Base-by-base conservation (phyloP, 2,797 vertebrate genomes). In the Sebastes itinus region DNA sequence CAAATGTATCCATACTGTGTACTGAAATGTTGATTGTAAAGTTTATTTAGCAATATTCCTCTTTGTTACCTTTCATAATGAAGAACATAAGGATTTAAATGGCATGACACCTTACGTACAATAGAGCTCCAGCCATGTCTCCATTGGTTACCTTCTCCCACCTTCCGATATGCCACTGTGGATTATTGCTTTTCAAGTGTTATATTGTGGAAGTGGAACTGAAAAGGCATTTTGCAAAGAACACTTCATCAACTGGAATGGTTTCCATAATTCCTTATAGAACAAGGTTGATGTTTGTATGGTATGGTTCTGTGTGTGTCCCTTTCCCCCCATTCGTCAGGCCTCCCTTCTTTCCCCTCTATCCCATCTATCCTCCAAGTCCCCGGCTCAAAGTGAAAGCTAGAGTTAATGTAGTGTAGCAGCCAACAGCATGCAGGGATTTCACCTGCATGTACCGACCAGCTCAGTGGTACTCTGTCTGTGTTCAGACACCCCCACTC, bases 391-490 rank as follows among this genome's bases (percentile, higher is more conserved):
- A 74, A 88, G 80, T 65, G 81, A 87, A 89, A 89, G 74, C 86
- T 85, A 7, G 79, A 85, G 84, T 85, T 92, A 92, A 92, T 92
- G 92, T 88, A 82, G 84, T 91, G 90, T 87, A 90, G 88, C 89
- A 78, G 82, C 87, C 84, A 85, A 76, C 81, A 86, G 77, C 77
- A 86, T 2, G 35, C 81, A 79, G 83, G 85, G 91, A 87, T 88
- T 88, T 88, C 79, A 93, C 88, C 92, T 90, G 90, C 77, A 78
- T 89, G 83, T 81, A 82, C 78, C 54, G 8, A 78, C 75, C 64
- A 78, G 78, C 84, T 90, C 89, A 75, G 80, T 28, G 49, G 61
- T 65, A 78, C 84, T 85, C 73, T 22, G 35, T 78, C 78, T 88
- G 59, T 80, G 84, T 80, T 90, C 67, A 85, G 33, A 87, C 66